phyloP scores from a whole-genome alignment of 1,140 invertebrate species.

The Trypoxylus dichotomus region DNA sequence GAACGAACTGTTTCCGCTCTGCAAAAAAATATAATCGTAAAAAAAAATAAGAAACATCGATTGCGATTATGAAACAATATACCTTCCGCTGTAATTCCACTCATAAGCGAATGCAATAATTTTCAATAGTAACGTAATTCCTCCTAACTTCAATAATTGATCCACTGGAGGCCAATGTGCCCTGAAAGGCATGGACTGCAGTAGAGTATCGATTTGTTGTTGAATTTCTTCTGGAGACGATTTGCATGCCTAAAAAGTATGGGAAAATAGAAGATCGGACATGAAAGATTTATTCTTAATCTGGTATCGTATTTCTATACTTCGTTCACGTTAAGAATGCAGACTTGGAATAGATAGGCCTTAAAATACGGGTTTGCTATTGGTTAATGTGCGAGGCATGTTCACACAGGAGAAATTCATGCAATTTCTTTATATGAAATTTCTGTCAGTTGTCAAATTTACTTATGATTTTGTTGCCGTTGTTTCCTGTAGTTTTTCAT shows the following conservation, averaged over 20 bases:
- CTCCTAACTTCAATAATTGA: constrained; percentile 81
- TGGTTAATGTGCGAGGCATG: too few species aligned
- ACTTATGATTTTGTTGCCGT: too few species aligned
- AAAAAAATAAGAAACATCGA: constrained; percentile 35
- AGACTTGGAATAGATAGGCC: too few species aligned
- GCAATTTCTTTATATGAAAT: too few species aligned
- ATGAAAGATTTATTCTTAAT: too few species aligned
- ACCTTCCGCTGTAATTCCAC: constrained; percentile 89
- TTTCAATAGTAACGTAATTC: constrained; percentile 79
- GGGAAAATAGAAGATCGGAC: too few species aligned
- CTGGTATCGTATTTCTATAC: too few species aligned
- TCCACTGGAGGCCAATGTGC: constrained; percentile 85
- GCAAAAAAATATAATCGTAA: constrained; percentile 40
- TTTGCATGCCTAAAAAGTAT: constrained; percentile 66
- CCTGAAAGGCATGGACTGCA: constrained; percentile 75
- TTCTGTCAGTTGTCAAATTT: too few species aligned
- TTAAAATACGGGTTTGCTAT: too few species aligned
- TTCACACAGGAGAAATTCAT: too few species aligned
- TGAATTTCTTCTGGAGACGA: constrained; percentile 75
- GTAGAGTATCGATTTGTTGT: constrained; percentile 79
- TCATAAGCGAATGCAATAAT: constrained; percentile 88
- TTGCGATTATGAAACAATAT: constrained; percentile 31
- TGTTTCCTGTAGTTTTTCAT: too few species aligned
- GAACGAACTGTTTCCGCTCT: constrained; percentile 87
- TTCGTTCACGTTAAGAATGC: too few species aligned